Evolutionary conservation across 2,113 vertebrate genomes (phyloP).

Genomic region (Chunga burmeisteri): DNA sequence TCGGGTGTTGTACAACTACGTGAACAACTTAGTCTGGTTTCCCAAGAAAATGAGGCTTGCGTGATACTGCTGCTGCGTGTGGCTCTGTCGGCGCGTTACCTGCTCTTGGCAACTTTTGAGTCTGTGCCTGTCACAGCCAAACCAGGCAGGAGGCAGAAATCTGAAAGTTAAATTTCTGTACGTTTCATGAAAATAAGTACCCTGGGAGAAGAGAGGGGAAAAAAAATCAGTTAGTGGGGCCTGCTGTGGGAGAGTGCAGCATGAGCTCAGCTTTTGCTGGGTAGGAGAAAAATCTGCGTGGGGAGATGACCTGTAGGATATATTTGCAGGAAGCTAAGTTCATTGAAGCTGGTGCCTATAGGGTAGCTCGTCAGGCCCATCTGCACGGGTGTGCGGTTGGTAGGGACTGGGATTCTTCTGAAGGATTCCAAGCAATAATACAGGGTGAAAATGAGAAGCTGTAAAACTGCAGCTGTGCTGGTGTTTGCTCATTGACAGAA

Average conservation of each 20-base stretch:
- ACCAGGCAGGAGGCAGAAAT: neutral
- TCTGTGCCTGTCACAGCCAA: neutral
- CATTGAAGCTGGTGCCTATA: fast-evolving
- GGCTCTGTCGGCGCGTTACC: neutral
- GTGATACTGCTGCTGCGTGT: neutral
- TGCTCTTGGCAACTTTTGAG: neutral
- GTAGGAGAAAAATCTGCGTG: neutral
- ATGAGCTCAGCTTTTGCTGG: neutral
- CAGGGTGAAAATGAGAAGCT: neutral
- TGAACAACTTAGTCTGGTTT: neutral
- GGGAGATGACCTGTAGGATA: neutral
- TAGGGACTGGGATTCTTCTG: neutral
- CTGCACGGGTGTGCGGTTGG: neutral
- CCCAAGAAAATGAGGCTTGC: neutral
- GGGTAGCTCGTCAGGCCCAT: neutral
- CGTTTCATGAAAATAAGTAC: neutral
- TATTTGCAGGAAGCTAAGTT: neutral
- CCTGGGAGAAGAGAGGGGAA: neutral
- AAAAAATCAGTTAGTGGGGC: fast-evolving
- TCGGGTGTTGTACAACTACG: neutral
- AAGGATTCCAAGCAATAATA: neutral
- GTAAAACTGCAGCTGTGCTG: neutral
- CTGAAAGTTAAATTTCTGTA: neutral
- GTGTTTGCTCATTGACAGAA: neutral
- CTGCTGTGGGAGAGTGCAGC: neutral